Conservation (phyloP, 2,888 invertebrate species). For the Hypolimnas misippus region DNA sequence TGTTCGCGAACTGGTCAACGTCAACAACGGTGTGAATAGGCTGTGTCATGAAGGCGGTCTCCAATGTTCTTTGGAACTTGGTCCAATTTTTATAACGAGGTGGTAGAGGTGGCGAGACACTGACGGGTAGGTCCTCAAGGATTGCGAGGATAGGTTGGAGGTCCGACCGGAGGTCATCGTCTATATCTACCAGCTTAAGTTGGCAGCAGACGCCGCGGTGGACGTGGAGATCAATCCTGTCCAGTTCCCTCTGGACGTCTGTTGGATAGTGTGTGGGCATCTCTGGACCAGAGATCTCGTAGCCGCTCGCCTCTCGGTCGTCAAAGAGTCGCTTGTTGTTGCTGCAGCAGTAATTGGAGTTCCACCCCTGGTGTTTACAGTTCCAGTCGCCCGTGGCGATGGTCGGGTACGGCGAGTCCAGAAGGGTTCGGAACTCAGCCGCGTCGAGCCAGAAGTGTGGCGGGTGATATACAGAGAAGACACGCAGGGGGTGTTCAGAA, state of each 20-base stretch:
- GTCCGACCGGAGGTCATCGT: conserved; percentile 23
- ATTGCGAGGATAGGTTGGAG: conserved; percentile 23
- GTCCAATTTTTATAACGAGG: too few species aligned
- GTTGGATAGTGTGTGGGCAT: conserved; percentile 30
- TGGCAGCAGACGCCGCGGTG: conserved; percentile 9
- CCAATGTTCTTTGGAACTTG: too few species aligned
- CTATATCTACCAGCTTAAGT: not conserved
- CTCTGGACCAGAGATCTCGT: conserved; percentile 28
- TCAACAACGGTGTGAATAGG: too few species aligned
- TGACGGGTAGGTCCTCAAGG: too few species aligned
- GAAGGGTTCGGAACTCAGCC: not conserved
- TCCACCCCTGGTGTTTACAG: conserved; percentile 38
- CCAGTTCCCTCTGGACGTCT: not conserved
- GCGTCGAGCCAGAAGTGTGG: not conserved
- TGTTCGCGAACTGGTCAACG: too few species aligned
- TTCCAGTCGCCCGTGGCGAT: conserved; percentile 32
- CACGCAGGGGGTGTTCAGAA: conserved; percentile 1
- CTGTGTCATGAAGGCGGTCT: too few species aligned
- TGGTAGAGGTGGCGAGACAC: too few species aligned
- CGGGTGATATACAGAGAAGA: conserved; percentile 34
- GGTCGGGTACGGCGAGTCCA: conserved; percentile 8
- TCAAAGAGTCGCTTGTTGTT: conserved; percentile 21
- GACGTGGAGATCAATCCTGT: conserved; percentile 32
- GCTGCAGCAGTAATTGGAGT: conserved; percentile 10
- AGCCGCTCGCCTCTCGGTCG: conserved; percentile 26